Conservation (phyloP, 1,140 invertebrate species). For the Drosophila parabipectinata region DNA sequence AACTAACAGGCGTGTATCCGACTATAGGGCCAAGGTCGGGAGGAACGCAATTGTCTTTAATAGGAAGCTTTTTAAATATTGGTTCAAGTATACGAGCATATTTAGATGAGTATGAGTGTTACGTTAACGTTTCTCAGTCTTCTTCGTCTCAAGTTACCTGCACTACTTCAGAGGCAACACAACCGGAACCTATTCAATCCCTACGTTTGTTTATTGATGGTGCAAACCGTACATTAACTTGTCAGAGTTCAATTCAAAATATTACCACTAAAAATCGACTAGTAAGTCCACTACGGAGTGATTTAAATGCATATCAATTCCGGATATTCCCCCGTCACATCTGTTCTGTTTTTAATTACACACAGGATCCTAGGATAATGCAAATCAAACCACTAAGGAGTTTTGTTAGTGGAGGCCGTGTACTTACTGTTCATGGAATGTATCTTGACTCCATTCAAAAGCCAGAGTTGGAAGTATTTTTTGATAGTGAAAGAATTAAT, state of each 20-base stretch:
- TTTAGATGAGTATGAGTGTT: slow-evolving; percentile 94
- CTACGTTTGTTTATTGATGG: slow-evolving; percentile 93
- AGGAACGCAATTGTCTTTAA: slow-evolving; percentile 95
- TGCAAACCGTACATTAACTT: slow-evolving; percentile 89
- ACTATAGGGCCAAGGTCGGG: slow-evolving; percentile 95
- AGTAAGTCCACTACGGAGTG: slow-evolving; percentile 10
- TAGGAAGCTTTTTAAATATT: slow-evolving; percentile 96
- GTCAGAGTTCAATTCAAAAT: slow-evolving; percentile 49
- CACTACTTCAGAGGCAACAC: slow-evolving; percentile 89
- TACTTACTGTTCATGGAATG: slow-evolving; percentile 96
- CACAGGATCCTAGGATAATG: slow-evolving; percentile 96
- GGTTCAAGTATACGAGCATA: slow-evolving; percentile 94
- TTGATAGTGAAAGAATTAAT: slow-evolving; percentile 87
- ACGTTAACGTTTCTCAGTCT: slow-evolving; percentile 93
- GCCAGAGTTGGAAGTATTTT: slow-evolving; percentile 90
- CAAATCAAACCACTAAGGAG: slow-evolving; percentile 95
- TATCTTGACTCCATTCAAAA: slow-evolving; percentile 96
- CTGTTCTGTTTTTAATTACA: slow-evolving; percentile 91
- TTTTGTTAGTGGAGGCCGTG: slow-evolving; percentile 95
- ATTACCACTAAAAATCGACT: slow-evolving; percentile 61
- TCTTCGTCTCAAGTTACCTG: slow-evolving; percentile 95
- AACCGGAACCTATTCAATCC: slow-evolving; percentile 85
- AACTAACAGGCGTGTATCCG: slow-evolving; percentile 92
- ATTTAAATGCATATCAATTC: slow-evolving; percentile 45
- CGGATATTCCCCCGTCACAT: slow-evolving; percentile 24